Evolutionary conservation across 2,113 vertebrate genomes (phyloP).

Genomic region (Brachypodius melanocephalos): DNA sequence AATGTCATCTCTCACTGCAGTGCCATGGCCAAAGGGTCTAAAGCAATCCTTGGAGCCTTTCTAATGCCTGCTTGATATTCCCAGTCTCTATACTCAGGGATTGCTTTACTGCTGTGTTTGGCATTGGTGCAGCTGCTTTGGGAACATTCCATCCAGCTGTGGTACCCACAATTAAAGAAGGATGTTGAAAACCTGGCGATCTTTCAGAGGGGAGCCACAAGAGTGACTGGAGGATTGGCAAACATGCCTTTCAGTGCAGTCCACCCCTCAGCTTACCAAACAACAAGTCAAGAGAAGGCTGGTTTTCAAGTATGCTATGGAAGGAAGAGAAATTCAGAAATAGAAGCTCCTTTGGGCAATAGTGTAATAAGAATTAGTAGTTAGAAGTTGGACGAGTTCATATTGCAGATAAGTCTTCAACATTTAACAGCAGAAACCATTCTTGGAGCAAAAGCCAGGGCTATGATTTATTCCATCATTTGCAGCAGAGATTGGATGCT

Average conservation of each 20-base stretch:
- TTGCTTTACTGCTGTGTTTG: slow-evolving; percentile 54
- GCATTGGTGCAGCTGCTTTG: neutral
- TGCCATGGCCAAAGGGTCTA: neutral
- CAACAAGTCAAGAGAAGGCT: neutral
- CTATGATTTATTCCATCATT: neutral
- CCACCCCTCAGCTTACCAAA: neutral
- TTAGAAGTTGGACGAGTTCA: neutral
- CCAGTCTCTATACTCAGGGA: neutral
- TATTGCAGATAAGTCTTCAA: neutral
- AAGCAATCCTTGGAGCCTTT: slow-evolving; percentile 1
- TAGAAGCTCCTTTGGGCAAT: neutral
- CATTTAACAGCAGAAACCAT: neutral
- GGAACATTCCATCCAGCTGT: slow-evolving; percentile 18
- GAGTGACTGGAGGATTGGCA: slow-evolving; percentile 1
- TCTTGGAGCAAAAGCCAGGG: neutral
- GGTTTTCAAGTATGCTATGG: neutral
- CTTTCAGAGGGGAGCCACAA: slow-evolving; percentile 25
- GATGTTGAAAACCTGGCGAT: neutral
- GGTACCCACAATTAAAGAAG: slow-evolving; percentile 41
- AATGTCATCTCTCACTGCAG: neutral
- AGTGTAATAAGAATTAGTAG: neutral
- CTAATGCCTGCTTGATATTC: neutral
- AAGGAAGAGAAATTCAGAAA: slow-evolving; percentile 3
- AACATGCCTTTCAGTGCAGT: neutral
- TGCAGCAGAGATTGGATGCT: neutral